Evolutionary conservation across 2,113 vertebrate species (phyloP), one percentile per base, ranked within the genome.

Genomic region (Sula dactylatra): DNA sequence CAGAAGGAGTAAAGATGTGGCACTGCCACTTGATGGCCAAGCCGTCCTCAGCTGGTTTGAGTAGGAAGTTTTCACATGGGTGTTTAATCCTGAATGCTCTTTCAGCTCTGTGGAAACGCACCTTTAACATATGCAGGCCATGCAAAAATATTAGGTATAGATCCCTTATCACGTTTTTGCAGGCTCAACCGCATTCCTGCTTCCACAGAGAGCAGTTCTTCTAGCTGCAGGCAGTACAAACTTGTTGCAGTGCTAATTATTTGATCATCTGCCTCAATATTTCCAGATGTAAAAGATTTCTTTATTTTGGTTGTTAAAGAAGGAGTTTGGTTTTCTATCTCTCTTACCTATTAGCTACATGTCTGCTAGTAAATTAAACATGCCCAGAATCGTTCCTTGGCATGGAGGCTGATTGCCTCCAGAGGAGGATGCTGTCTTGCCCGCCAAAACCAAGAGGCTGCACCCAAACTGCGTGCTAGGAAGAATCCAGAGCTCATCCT

Each of bases 171-270:
- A 1, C 2, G 0, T 65, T 85, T 94, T 80, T 82, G 78, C 94
- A 62, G 73, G 81, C 32, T 93, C 44, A 70, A 70, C 84, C 42
- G 20, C 85, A 86, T 94, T 96, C 86, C 71, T 86, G 25, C 40
- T 91, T 84, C 67, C 64, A 67, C 2, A 65, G 50, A 79, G 44
- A 90, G 72, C 56, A 42, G 44, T 88, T 95, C 56, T 77, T 74
- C 88, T 94, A 95, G 94, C 95, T 96, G 87, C 83, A 82, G 93
- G 94, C 96, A 83, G 88, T 81, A 80, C 71, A 91, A 94, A 80
- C 89, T 58, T 89, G 69, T 78, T 94, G 86, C 62, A 61, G 70
- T 86, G 76, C 71, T 95, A 96, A 89, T 95, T 94, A 90, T 97
- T 93, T 94, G 95, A 88, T 94, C 89, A 88, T 73, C 64, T 47